Evolutionary conservation across 2,888 invertebrate genomes (phyloP), one percentile per base, ranked within the genome.

Genomic region (Orchestes rusci): DNA sequence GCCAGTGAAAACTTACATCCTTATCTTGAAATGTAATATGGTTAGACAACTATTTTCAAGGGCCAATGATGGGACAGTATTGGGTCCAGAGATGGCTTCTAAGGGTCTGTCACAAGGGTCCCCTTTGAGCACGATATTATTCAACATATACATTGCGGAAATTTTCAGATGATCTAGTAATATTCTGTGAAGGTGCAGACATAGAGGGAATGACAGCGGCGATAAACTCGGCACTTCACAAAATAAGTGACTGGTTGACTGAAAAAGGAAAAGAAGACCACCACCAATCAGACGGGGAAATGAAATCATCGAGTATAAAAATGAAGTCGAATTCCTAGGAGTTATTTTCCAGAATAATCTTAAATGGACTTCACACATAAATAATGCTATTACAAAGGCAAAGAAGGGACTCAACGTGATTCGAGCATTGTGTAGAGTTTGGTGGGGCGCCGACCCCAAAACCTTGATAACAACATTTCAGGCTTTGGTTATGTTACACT

Each of bases 271-370:
- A n/a, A n/a, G n/a, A n/a, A n/a, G n/a, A n/a, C n/a, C n/a, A n/a
- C n/a, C n/a, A n/a, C n/a, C n/a, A n/a, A n/a, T n/a, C n/a, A n/a
- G n/a, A n/a, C n/a, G n/a, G n/a, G n/a, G n/a, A n/a, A n/a, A n/a
- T n/a, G 19, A 19, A 36, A 34, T 2, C 18, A 43, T n/a, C n/a
- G n/a, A n/a, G n/a, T n/a, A n/a, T n/a, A n/a, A n/a, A n/a, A n/a
- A n/a, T n/a, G n/a, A n/a, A 2, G n/a, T 38, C 1, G 51, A 51
- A 43, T 53, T 48, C 17, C 33, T 51, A n/a, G 50, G 40, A 7
- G 16, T 45, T 2, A 41, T 13, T 8, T 23, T 38, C 4, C 28
- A 31, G 19, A 13, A 19, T 3, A 28, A 52, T 10, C 16, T 50
- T n/a, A 47, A 35, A 3, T 52, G 50, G 45, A 28, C 30, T 7